These are phyloP conservation scores for Helobdella robusta DNA, from an alignment of 2,888 invertebrate genomes.

Conservation along the genomic window DNA sequence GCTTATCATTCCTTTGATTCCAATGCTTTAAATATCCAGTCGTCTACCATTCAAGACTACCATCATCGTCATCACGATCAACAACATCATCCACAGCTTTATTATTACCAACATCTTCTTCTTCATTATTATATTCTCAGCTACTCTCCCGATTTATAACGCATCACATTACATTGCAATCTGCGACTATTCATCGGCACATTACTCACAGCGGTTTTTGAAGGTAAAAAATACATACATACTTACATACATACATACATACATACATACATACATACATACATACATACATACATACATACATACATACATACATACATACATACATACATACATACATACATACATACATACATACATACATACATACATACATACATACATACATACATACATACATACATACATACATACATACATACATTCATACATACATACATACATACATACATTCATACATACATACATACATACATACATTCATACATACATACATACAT, in stretches of 20 bases:
- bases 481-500: constrained; percentile 1
- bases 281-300: constrained; percentile 2
- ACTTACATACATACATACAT: constrained; percentile 1
- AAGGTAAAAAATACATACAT: constrained; percentile 13
- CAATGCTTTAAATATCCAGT: too few relatives aligned
- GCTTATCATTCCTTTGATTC: too few relatives aligned
- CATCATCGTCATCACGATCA: too few relatives aligned
- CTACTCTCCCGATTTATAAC: too few relatives aligned
- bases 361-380: constrained; percentile 2
- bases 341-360: constrained; percentile 2
- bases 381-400: constrained; percentile 2
- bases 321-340: constrained; percentile 2
- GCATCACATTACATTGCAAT: too few relatives aligned
- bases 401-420: constrained; percentile 2
- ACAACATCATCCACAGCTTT: too few relatives aligned
- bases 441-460: constrained; percentile 1
- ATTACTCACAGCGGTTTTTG: too few relatives aligned
- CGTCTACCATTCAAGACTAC: too few relatives aligned
- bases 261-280: not conserved
- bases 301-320: constrained; percentile 2
- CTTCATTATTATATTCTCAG: too few relatives aligned
- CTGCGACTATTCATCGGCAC: too few relatives aligned
- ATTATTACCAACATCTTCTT: too few relatives aligned
- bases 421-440: constrained; percentile 1
- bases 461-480: constrained; percentile 2